A percentile compares a stretch with the other conserved stretches of the same genome.
Evolutionary conservation across 2,797 vertebrate species (phyloP).

Genomic region (Poecilia velifera): DNA sequence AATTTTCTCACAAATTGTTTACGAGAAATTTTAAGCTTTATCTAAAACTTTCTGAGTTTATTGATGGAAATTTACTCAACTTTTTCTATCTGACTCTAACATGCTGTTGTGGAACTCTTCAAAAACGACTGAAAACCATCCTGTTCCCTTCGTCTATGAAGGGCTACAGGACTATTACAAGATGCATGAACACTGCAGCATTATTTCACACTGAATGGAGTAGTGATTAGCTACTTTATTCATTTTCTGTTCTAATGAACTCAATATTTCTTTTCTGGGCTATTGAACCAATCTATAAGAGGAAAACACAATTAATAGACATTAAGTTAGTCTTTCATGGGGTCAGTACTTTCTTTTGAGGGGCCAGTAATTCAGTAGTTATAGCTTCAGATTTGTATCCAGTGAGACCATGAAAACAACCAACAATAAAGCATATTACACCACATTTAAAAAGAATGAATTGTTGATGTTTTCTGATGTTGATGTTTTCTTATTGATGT

Average conservation of each 20-base stretch:
- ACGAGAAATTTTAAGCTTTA: no score
- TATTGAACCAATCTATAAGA: background rate
- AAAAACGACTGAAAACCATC: background rate
- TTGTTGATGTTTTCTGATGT: background rate
- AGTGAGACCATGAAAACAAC: background rate
- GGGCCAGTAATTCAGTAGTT: background rate
- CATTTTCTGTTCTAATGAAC: slow-evolving; percentile 1
- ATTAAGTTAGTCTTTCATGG: slow-evolving; percentile 1
- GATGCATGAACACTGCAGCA: background rate
- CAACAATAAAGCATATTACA: background rate
- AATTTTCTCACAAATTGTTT: no score
- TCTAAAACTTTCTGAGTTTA: no score
- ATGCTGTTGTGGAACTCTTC: background rate
- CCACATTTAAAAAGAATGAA: background rate
- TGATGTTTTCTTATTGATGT: background rate
- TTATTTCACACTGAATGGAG: background rate
- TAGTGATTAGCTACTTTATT: background rate
- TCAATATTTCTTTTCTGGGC: background rate
- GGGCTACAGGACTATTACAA: background rate
- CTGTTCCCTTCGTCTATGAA: background rate
- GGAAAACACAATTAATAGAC: slow-evolving; percentile 3
- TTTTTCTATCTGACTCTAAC: no score
- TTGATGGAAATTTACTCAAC: no score
- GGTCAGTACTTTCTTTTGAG: slow-evolving; percentile 1
- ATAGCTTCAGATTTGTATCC: background rate